These are phyloP conservation scores for Oncorhynchus clarkii DNA, from an alignment of 2,113 vertebrate genomes.

Conservation along the genomic window DNA sequence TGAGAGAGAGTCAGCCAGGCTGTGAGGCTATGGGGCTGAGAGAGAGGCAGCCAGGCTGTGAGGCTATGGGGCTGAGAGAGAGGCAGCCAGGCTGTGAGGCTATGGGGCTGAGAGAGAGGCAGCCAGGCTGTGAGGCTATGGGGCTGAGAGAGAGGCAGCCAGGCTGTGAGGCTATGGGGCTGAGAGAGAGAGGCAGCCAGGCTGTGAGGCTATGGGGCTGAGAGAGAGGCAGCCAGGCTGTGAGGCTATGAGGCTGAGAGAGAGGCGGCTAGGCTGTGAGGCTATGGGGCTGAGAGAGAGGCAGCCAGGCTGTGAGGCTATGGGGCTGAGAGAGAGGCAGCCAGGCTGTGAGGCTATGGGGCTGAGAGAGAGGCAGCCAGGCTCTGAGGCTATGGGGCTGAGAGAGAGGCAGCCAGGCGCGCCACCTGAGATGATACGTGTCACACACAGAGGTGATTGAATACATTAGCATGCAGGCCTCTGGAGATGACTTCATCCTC, in stretches of 20 bases:
- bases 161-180: no score
- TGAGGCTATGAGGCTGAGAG: background rate
- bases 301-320: background rate
- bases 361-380: background rate
- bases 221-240: background rate
- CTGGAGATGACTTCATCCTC: slow-evolving; percentile 62
- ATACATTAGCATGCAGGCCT: slow-evolving; percentile 57
- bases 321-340: background rate
- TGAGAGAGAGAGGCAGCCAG: no score
- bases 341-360: background rate
- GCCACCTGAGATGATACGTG: slow-evolving; percentile 38
- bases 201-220: no score
- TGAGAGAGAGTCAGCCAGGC: no score
- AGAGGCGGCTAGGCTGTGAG: background rate
- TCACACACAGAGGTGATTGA: slow-evolving; percentile 58
- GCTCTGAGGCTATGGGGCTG: background rate
- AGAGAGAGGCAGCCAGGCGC: background rate
- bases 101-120: no score
- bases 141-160: no score
- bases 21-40: no score
- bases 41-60: no score
- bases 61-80: no score
- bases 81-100: no score
- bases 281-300: background rate
- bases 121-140: no score